Evolutionary conservation across 2,113 vertebrate species (phyloP).

Genomic region (Myiozetetes cayanensis): DNA sequence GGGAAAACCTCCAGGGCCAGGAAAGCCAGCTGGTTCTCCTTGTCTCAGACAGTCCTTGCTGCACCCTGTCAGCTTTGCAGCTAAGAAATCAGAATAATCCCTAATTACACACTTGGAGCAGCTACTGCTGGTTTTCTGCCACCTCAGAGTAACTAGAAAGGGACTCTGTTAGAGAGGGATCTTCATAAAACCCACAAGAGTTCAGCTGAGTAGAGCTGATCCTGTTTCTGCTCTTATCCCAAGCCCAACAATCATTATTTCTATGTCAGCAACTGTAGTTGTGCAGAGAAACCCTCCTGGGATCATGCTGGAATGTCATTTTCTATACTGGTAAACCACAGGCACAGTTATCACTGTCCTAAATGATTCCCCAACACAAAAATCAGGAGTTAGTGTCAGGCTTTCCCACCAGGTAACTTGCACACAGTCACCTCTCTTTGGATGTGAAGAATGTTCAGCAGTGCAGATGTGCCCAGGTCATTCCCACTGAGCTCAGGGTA

Average conservation of each 20-base stretch:
- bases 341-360: not conserved
- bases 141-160: not conserved
- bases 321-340: not conserved
- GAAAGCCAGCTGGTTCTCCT: not conserved
- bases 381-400: not conserved
- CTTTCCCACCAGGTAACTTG: not conserved
- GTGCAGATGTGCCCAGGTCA: not conserved
- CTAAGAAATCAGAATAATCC: not conserved
- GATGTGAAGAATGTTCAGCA: not conserved
- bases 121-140: not conserved
- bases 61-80: not conserved
- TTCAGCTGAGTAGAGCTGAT: not conserved
- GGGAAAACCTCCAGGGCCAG: not conserved
- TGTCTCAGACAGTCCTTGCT: not conserved
- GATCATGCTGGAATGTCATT: not conserved
- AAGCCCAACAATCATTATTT: not conserved
- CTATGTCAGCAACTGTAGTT: not conserved
- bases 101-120: not conserved
- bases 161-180: not conserved
- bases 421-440: accelerated
- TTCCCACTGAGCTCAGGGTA: not conserved
- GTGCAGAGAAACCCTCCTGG: not conserved
- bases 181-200: not conserved
- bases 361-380: not conserved
- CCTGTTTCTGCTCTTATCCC: not conserved